Evolutionary conservation across 2,888 invertebrate species (phyloP).

Genomic region (Sisyra nigra): DNA sequence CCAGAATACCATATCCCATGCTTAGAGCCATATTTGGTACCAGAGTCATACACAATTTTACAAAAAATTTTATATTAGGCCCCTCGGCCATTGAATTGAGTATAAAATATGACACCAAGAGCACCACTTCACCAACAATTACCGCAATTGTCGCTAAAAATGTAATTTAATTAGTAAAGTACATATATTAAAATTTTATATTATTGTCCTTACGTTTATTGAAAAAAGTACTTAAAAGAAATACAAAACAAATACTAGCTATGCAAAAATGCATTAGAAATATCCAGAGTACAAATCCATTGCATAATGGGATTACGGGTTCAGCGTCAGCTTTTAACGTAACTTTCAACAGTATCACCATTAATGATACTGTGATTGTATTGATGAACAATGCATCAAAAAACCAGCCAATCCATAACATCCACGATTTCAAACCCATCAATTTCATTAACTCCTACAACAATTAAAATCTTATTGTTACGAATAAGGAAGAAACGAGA

Average conservation of each 20-base stretch:
- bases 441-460: conserved; percentile 79
- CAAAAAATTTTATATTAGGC: background rate
- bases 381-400: conserved; percentile 56
- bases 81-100: too few relatives aligned
- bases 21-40: conserved; percentile 24
- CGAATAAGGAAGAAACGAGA: too few relatives aligned
- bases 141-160: conserved; percentile 21
- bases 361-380: conserved; percentile 37
- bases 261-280: conserved; percentile 55
- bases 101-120: conserved; percentile 21
- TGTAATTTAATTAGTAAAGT: background rate
- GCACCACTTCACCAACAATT: conserved; percentile 21
- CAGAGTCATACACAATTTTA: conserved; percentile 10
- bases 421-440: conserved; percentile 71
- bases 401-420: conserved; percentile 81
- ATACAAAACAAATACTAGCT: conserved; percentile 55
- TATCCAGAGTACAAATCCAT: conserved; percentile 45
- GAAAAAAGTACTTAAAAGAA: conserved; percentile 62
- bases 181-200: too few relatives aligned
- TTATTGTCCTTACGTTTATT: conserved; percentile 42
- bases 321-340: conserved; percentile 24
- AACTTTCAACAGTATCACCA: conserved; percentile 42
- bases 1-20: conserved; percentile 21
- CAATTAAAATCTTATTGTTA: too few relatives aligned
- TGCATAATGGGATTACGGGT: conserved; percentile 50